A percentile compares a stretch with the other conserved stretches of the same genome.
Conservation (phyloP, 2,113 vertebrate genomes). For the Hemibagrus wyckioides region DNA sequence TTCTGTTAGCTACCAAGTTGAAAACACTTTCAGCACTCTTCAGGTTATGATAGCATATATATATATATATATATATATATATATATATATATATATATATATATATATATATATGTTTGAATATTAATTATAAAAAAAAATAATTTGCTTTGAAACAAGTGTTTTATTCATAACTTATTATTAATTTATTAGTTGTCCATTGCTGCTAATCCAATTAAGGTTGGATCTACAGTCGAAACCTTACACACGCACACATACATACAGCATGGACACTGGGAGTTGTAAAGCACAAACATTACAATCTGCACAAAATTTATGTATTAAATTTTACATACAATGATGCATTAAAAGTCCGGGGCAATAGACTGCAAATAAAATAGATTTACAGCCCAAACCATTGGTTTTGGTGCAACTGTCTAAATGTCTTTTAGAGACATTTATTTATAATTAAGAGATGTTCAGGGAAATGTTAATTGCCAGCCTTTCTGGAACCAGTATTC, state of each 20-base stretch:
- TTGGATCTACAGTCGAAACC: background rate
- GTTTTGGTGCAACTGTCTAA: background rate
- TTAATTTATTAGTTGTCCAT: background rate
- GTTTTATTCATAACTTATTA: background rate
- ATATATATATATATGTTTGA: no score
- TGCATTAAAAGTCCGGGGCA: background rate
- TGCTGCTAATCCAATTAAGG: background rate
- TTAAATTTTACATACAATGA: background rate
- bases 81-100: no score
- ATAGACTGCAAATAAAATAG: background rate
- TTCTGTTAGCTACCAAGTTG: background rate
- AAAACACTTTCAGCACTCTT: constrained; percentile 5
- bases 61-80: no score
- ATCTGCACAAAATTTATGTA: background rate
- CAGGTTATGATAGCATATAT: background rate
- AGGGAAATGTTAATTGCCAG: background rate
- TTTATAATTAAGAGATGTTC: background rate
- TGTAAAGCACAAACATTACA: background rate
- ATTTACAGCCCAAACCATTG: background rate
- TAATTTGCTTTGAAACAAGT: background rate
- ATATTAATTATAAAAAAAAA: background rate
- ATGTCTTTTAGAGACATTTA: background rate
- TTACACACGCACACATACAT: background rate
- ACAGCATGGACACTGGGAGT: background rate
- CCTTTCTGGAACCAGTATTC: background rate